A percentile compares a stretch with the other conserved stretches of the same genome.
These are phyloP conservation scores for Luperina nickerlii DNA, from an alignment of 2,888 invertebrate species.

Conservation along the genomic window DNA sequence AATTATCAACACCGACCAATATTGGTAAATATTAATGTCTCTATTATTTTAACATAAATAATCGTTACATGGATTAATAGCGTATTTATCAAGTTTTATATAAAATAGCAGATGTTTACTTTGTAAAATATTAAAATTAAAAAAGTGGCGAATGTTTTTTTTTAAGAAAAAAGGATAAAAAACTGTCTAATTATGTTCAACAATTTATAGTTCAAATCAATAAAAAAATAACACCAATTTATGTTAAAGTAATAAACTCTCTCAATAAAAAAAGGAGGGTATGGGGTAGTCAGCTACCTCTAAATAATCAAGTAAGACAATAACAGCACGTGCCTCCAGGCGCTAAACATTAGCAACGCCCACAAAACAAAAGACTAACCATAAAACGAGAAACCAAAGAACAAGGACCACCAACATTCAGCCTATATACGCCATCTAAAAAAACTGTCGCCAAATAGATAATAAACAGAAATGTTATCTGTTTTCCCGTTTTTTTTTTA, in stretches of 20 bases:
- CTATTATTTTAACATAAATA: conserved; percentile 71
- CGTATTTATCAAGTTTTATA: conserved; percentile 22
- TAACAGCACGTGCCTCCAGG: conserved; percentile 49
- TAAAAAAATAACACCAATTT: not conserved
- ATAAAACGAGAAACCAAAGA: conserved; percentile 35
- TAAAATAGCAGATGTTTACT: conserved; percentile 22
- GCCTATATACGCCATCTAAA: conserved; percentile 51
- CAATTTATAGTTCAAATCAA: not conserved
- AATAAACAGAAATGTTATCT: conserved; percentile 68
- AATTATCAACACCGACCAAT: conserved; percentile 45
- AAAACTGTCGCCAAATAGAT: conserved; percentile 67
- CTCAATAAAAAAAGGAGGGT: not conserved
- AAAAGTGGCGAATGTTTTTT: not conserved
- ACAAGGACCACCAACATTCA: conserved; percentile 56
- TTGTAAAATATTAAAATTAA: not conserved
- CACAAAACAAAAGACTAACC: conserved; percentile 40
- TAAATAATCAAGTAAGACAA: conserved; percentile 43
- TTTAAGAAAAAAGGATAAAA: not conserved
- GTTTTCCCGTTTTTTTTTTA: conserved; percentile 79
- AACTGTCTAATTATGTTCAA: not conserved
- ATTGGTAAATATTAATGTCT: conserved; percentile 49
- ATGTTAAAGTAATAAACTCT: conserved; percentile 14
- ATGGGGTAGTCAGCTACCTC: not conserved
- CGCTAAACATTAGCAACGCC: conserved; percentile 54
- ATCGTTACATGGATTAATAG: conserved; percentile 59